phyloP scores from a whole-genome alignment of 2,113 vertebrate genomes.

The Gymnogyps californianus region DNA sequence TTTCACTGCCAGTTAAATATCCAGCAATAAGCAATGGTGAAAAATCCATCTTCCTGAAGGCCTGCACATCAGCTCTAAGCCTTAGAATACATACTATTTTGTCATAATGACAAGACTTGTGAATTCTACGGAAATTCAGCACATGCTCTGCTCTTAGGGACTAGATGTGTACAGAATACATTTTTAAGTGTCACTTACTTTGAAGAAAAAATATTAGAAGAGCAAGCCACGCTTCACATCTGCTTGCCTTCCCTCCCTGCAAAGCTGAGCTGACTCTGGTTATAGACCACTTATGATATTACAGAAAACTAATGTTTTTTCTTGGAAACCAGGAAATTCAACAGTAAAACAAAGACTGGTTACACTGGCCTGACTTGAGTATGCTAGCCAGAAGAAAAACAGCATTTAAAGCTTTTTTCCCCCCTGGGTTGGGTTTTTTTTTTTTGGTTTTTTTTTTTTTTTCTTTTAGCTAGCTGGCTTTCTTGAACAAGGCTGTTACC shows the following conservation, averaged over 20 bases:
- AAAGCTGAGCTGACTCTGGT: background rate
- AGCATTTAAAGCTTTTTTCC: background rate
- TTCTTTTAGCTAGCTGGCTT: background rate
- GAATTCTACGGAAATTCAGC: background rate
- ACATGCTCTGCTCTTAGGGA: background rate
- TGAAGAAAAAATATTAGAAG: background rate
- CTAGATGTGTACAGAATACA: background rate
- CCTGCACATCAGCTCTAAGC: background rate
- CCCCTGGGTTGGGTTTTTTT: background rate
- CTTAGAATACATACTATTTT: background rate
- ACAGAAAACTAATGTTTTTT: background rate
- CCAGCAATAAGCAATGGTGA: background rate
- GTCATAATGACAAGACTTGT: background rate
- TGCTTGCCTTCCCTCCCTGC: background rate
- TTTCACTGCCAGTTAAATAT: background rate
- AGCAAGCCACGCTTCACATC: background rate
- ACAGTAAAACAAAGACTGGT: background rate
- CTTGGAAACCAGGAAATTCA: background rate
- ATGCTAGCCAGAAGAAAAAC: background rate
- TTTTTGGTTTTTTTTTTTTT: too few relatives aligned
- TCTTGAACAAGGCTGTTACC: background rate
- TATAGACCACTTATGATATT: background rate
- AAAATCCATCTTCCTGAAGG: background rate
- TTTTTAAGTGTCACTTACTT: background rate
- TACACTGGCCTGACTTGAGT: background rate